Percentiles rank a stretch among this genome's conserved stretches.
Evolutionary conservation across 2,113 vertebrate species (phyloP).

Genomic region (Leucosticte australis): DNA sequence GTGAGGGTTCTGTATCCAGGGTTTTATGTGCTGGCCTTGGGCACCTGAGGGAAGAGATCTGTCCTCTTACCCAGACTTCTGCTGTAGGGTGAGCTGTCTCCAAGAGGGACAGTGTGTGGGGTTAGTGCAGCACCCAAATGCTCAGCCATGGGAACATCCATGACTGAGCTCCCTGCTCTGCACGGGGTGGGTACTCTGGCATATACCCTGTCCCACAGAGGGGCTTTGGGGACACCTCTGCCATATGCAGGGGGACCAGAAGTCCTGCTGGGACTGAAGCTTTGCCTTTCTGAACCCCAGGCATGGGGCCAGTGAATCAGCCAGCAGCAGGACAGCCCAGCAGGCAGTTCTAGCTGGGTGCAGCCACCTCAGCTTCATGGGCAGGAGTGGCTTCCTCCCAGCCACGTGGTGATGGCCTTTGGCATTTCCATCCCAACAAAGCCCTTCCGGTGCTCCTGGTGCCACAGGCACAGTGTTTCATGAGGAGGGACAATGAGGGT

Average conservation of each 20-base stretch:
- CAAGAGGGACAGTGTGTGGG: neutral
- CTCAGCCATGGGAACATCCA: neutral
- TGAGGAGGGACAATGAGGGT: fast-evolving
- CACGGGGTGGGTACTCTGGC: neutral
- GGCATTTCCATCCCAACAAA: neutral
- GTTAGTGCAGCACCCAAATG: neutral
- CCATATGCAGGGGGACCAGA: neutral
- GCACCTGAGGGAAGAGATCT: neutral
- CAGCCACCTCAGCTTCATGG: neutral
- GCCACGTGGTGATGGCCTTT: fast-evolving
- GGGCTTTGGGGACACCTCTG: neutral
- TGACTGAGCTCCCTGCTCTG: neutral
- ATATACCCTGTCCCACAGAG: neutral
- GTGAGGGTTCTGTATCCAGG: neutral
- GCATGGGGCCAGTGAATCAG: neutral
- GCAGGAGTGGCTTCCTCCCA: neutral
- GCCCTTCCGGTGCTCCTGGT: neutral
- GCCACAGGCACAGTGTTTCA: neutral
- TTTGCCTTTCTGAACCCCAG: neutral
- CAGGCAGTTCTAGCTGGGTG: fast-evolving
- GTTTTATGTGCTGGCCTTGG: neutral
- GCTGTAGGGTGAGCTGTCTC: constrained; percentile 56
- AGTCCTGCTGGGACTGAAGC: neutral
- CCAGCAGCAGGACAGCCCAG: neutral
- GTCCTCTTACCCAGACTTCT: constrained; percentile 43